A percentile compares a stretch with the other conserved stretches of the same genome.
phyloP scores from a whole-genome alignment of 92 coral and sea anemone species.

The Zoanthus gigantus region DNA sequence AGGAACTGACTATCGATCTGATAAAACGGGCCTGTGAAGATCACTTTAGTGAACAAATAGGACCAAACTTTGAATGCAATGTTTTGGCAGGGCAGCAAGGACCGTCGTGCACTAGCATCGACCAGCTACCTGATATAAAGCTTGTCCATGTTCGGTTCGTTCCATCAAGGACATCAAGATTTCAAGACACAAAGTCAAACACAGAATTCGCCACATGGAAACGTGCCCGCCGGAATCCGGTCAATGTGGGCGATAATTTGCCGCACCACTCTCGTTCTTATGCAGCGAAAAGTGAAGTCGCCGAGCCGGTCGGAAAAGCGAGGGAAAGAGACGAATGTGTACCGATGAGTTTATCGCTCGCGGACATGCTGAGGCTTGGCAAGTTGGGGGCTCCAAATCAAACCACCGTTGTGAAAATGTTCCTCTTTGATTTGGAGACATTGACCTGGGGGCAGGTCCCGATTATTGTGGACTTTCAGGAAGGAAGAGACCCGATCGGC shows the following conservation, averaged over 20 bases:
- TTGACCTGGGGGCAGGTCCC: constrained; percentile 57
- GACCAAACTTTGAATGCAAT: constrained; percentile 14
- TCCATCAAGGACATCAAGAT: neutral
- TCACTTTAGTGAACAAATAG: constrained; percentile 22
- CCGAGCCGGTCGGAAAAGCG: constrained; percentile 18
- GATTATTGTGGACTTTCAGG: constrained; percentile 49
- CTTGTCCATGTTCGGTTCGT: constrained; percentile 61
- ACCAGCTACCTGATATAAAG: constrained; percentile 48
- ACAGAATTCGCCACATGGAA: neutral
- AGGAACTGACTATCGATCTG: constrained; percentile 13
- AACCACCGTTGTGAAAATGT: constrained; percentile 45
- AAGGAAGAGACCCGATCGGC: constrained; percentile 48
- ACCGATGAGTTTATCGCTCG: constrained; percentile 43
- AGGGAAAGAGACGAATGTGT: constrained; percentile 54
- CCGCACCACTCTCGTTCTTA: constrained; percentile 3
- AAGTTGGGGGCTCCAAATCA: constrained; percentile 47
- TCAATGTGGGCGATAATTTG: constrained; percentile 1
- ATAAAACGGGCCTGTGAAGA: constrained; percentile 14
- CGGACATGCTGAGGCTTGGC: constrained; percentile 69
- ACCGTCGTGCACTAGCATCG: constrained; percentile 47
- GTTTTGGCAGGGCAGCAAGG: constrained; percentile 23
- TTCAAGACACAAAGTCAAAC: constrained; percentile 1
- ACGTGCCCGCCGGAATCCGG: constrained; percentile 2
- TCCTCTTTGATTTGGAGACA: constrained; percentile 48
- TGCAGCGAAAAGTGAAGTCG: constrained; percentile 13